Base-by-base conservation (phyloP, 2,888 invertebrate genomes). In the Diachrysia chrysitis region DNA sequence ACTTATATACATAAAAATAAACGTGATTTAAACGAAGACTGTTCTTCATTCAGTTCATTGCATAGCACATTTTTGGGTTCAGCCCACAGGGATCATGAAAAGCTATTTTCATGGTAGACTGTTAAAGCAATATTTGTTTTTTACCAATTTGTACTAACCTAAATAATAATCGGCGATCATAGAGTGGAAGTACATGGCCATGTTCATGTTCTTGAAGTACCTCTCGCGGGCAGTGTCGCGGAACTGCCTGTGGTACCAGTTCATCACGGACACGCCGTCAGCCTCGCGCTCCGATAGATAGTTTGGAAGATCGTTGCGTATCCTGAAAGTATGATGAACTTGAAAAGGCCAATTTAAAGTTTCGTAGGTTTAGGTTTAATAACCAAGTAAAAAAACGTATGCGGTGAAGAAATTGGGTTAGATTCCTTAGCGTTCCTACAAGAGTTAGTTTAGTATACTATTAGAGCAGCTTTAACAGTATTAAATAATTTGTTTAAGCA, bases 221-320 rank as follows among this genome's bases (percentile, higher is more conserved):
- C 99, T 94, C 90, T 99, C 99, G 63, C 97, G 97, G 0, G 99
- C 99, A 0, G 99, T 97, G 86, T 99, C 99, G 0, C 98, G 96
- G 92, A 99, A 99, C 93, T 99, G 99, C 63, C 99, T 96, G 90
- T 99, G 99, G 90, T 99, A 99, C 99, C 99, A 99, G 93, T 99
- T 99, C 96, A 99, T 97, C 1, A 99, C 99, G 83, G 98, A 99
- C 0, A 99, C 99, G 0, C 99, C 99, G 84, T 99, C 99, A 0
- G 99, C 99, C 87, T 99, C 99, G 6, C 99, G 96, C 91, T 99
- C 99, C 2, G 98, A 98, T 60, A 99, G 93, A 89, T 99, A 99
- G 92, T 99, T 99, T 0, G 99, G 99, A 32, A 99, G 95, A 94
- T 99, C 99, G 89, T 99, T 99, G 51, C 99, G 96, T 71, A 99